Evolutionary conservation across 2,888 invertebrate genomes (phyloP).

Genomic region (Limnephilus rhombicus): DNA sequence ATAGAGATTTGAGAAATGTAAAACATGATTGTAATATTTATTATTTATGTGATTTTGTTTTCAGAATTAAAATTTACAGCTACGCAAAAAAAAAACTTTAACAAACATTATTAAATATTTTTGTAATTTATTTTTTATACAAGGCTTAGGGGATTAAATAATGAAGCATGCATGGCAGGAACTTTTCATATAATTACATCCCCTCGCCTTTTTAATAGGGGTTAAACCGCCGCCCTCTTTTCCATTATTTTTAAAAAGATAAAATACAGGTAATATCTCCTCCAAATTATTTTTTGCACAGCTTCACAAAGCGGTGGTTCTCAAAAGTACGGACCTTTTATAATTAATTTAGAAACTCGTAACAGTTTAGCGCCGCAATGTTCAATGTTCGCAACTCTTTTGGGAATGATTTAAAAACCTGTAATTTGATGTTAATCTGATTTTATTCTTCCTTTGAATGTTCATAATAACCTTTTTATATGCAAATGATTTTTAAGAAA

Average conservation of each 20-base stretch:
- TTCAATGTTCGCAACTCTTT: background rate
- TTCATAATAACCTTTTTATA: background rate
- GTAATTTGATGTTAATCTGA: background rate
- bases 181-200: background rate
- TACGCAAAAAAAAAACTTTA: background rate
- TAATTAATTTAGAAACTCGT: background rate
- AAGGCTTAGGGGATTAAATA: background rate
- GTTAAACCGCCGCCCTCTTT: background rate
- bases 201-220: background rate
- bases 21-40: background rate
- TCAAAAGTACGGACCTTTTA: background rate
- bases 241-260: background rate
- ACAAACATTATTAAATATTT: background rate
- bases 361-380: background rate
- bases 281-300: background rate
- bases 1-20: background rate
- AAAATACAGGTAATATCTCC: background rate
- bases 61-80: background rate
- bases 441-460: background rate
- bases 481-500: no score
- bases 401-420: constrained; percentile 1
- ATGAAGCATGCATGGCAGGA: constrained; percentile 1
- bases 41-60: background rate
- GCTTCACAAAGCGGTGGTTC: background rate
- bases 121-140: background rate